A percentile compares a stretch with the other conserved stretches of the same genome.
phyloP scores from a whole-genome alignment of 2,888 invertebrate species.

The Eupithecia dodoneata region DNA sequence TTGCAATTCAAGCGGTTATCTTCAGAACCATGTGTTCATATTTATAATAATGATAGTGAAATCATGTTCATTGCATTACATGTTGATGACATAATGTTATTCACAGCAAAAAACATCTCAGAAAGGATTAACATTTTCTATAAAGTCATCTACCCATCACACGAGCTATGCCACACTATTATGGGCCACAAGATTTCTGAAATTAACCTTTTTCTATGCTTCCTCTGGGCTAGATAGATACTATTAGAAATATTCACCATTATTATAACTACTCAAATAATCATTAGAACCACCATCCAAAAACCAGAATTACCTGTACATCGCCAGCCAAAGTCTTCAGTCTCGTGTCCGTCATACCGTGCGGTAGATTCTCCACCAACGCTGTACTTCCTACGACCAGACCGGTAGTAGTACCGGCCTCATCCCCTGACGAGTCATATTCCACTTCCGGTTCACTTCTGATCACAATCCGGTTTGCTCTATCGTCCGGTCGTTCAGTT shows the following conservation, averaged over 20 bases:
- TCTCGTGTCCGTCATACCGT: slow-evolving; percentile 77
- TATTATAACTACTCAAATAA: not conserved
- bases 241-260: not conserved
- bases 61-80: too few relatives aligned
- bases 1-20: too few relatives aligned
- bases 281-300: slow-evolving; percentile 22
- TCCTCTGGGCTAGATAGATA: not conserved
- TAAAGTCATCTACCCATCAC: too few relatives aligned
- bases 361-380: slow-evolving; percentile 68
- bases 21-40: too few relatives aligned
- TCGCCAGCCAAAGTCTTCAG: slow-evolving; percentile 74
- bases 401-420: slow-evolving; percentile 26
- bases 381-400: slow-evolving; percentile 54
- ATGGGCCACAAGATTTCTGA: too few relatives aligned
- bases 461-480: not conserved
- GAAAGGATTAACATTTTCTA: too few relatives aligned
- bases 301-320: slow-evolving; percentile 72
- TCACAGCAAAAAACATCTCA: too few relatives aligned
- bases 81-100: too few relatives aligned
- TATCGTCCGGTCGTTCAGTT: slow-evolving; percentile 53
- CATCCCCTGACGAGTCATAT: slow-evolving; percentile 62
- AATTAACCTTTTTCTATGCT: too few relatives aligned
- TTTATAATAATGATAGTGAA: too few relatives aligned
- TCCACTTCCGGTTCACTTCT: slow-evolving; percentile 59
- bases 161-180: too few relatives aligned